These are phyloP conservation scores for Cacoxenus indagator DNA, from an alignment of 2,888 invertebrate genomes.

Conservation along the genomic window DNA sequence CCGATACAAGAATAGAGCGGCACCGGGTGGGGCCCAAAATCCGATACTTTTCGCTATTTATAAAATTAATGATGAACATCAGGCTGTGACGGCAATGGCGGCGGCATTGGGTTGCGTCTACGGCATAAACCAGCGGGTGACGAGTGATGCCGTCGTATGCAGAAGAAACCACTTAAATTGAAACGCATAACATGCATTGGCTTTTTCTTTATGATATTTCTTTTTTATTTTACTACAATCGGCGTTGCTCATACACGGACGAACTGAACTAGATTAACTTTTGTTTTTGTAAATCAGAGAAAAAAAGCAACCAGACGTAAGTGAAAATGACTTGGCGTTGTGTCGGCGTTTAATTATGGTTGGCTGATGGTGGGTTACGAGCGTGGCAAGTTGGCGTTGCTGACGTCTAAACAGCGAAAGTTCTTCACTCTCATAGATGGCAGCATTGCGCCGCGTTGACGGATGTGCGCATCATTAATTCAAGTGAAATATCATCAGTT, in stretches of 20 bases:
- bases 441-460: constrained; percentile 54
- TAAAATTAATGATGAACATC: constrained; percentile 20
- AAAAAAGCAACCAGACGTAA: not conserved
- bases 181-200: constrained; percentile 48
- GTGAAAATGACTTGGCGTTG: constrained; percentile 8
- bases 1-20: too few relatives aligned
- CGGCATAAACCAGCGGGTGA: constrained; percentile 30
- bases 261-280: too few relatives aligned
- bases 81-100: not conserved
- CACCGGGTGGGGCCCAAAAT: too few relatives aligned
- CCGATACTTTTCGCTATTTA: constrained; percentile 10
- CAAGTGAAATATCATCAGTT: not conserved
- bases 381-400: not conserved
- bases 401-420: constrained; percentile 15
- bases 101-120: not conserved
- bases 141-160: constrained; percentile 62
- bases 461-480: constrained; percentile 62
- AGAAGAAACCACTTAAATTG: constrained; percentile 50
- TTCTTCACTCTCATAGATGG: constrained; percentile 30
- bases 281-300: too few relatives aligned
- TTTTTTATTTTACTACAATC: too few relatives aligned
- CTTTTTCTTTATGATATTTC: too few relatives aligned
- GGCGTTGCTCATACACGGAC: too few relatives aligned
- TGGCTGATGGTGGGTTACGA: too few relatives aligned
- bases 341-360: too few relatives aligned